Percentiles rank a stretch among this genome's conserved stretches.
phyloP scores from a whole-genome alignment of 64 coral and sea anemone species.

The Platygyra sinensis region DNA sequence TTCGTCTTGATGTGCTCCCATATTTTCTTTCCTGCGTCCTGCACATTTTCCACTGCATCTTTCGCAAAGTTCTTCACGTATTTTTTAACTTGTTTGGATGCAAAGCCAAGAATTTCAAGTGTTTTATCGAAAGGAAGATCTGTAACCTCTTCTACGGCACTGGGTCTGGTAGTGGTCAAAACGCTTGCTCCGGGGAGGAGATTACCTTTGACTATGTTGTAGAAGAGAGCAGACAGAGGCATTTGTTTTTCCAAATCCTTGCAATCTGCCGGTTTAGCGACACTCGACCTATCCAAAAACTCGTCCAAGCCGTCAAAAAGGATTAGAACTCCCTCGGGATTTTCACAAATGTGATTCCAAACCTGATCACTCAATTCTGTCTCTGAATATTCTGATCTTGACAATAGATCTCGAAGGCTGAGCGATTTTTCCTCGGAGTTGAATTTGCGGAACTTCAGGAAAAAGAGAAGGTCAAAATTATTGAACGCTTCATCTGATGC shows the following conservation, averaged over 20 bases:
- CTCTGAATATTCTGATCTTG: background rate
- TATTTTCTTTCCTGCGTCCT: background rate
- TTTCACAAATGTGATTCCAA: conserved; percentile 17
- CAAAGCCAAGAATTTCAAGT: conserved; percentile 73
- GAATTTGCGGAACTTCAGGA: conserved; percentile 19
- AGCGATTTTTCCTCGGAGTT: background rate
- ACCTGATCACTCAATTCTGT: conserved; percentile 17
- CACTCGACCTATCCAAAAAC: background rate
- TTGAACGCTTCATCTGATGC: background rate
- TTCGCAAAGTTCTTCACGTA: conserved; percentile 55
- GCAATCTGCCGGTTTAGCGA: too few relatives aligned
- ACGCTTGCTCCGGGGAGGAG: conserved; percentile 38
- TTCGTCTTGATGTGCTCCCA: conserved; percentile 19
- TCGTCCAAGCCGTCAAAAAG: conserved; percentile 77
- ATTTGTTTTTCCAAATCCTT: background rate
- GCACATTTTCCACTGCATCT: background rate
- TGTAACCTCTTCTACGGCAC: conserved; percentile 27
- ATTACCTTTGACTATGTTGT: conserved; percentile 4
- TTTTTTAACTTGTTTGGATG: conserved; percentile 45
- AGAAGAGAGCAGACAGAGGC: conserved; percentile 12
- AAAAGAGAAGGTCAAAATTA: conserved; percentile 28
- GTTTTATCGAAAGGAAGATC: conserved; percentile 25
- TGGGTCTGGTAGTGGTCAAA: conserved; percentile 56
- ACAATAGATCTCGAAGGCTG: conserved; percentile 19
- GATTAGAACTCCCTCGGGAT: conserved; percentile 44